A percentile compares a stretch with the other conserved stretches of the same genome.
These are phyloP conservation scores for Venustaconcha ellipsiformis DNA, from an alignment of 1,140 invertebrate species.

Conservation along the genomic window DNA sequence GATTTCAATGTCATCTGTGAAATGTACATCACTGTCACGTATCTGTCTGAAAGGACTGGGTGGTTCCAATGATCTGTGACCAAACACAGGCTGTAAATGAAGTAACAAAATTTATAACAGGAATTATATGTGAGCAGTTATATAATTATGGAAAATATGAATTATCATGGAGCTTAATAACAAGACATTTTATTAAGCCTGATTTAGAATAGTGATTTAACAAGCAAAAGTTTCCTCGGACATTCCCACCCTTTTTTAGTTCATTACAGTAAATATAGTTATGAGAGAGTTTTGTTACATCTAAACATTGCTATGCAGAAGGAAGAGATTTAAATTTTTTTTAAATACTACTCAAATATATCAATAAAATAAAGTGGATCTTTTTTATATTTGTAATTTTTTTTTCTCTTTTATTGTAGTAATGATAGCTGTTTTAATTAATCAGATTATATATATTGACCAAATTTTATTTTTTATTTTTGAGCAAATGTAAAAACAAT, in stretches of 20 bases:
- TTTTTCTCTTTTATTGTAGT: neutral
- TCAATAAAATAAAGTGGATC: no score
- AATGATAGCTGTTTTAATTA: neutral
- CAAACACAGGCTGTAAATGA: conserved; percentile 56
- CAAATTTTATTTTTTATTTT: neutral
- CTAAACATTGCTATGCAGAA: no score
- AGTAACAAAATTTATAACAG: conserved; percentile 7
- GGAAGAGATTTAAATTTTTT: no score
- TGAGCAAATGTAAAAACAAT: neutral
- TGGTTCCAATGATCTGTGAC: conserved; percentile 48
- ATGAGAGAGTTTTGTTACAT: no score
- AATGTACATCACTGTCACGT: conserved; percentile 53
- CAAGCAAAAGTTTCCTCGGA: no score
- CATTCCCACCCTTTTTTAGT: no score
- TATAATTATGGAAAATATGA: neutral
- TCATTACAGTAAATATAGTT: no score
- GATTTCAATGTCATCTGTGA: conserved; percentile 54
- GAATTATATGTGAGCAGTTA: neutral
- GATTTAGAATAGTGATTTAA: no score
- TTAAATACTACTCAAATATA: no score
- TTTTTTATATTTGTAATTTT: no score
- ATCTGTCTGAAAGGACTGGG: conserved; percentile 46
- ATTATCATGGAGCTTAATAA: no score
- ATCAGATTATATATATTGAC: neutral
- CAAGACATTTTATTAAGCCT: no score